A percentile compares a stretch with the other conserved stretches of the same genome.
Evolutionary conservation across 2,888 invertebrate genomes (phyloP).

Genomic region (Tetropium fuscum): DNA sequence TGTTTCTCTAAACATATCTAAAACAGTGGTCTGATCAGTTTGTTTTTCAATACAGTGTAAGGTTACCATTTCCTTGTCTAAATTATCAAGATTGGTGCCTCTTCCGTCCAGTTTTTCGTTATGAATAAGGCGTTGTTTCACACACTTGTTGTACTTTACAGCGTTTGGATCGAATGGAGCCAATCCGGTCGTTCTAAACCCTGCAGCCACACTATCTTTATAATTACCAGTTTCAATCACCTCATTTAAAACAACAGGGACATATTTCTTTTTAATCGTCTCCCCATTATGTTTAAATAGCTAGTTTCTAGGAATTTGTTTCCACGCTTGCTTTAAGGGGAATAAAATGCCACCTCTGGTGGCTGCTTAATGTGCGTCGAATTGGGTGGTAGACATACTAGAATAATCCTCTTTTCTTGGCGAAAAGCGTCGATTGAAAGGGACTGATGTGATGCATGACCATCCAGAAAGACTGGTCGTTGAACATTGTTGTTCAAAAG

Average conservation of each 20-base stretch:
- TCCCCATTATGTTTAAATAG: background rate
- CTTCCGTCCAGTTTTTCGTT: background rate
- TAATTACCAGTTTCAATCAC: background rate
- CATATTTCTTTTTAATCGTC: background rate
- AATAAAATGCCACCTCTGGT: background rate
- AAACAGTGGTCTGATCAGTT: background rate
- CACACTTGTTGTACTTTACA: background rate
- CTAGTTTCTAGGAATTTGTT: conserved; percentile 2
- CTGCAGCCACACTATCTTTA: background rate
- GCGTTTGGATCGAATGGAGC: background rate
- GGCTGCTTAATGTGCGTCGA: background rate
- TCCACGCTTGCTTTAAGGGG: background rate
- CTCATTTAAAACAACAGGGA: background rate
- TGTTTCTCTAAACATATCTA: too few relatives aligned
- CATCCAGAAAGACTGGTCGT: background rate
- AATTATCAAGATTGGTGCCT: too few relatives aligned
- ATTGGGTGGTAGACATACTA: conserved; percentile 1
- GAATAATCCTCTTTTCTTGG: background rate
- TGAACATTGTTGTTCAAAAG: background rate
- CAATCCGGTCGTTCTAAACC: background rate
- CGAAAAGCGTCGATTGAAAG: background rate
- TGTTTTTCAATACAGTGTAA: background rate
- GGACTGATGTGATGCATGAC: background rate
- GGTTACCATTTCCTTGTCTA: too few relatives aligned
- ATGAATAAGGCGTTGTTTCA: background rate